phyloP scores from a whole-genome alignment of 2,113 vertebrate genomes.

The Campylorhamphus procurvoides region DNA sequence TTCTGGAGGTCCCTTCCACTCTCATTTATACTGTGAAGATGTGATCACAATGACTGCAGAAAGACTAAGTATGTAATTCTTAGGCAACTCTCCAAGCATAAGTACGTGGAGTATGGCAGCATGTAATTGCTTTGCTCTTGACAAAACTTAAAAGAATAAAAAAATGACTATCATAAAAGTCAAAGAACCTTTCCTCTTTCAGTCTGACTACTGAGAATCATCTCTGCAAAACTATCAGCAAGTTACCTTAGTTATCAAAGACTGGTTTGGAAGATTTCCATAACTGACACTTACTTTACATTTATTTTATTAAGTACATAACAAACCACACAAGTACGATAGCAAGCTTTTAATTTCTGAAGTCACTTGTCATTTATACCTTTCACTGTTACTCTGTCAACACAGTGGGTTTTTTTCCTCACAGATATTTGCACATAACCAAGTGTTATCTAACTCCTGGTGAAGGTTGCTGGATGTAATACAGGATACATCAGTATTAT shows the following conservation, averaged over 20 bases:
- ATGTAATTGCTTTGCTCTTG: background rate
- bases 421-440: background rate
- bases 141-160: background rate
- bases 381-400: background rate
- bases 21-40: background rate
- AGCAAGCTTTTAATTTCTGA: background rate
- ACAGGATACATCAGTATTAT: background rate
- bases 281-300: background rate
- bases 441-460: background rate
- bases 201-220: background rate
- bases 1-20: background rate
- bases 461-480: background rate
- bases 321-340: background rate
- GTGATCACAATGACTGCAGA: background rate
- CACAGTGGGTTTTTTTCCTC: fast-evolving
- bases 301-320: background rate
- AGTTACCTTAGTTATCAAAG: background rate
- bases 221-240: background rate
- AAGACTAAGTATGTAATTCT: background rate
- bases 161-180: background rate
- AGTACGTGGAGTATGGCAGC: background rate
- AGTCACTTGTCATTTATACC: background rate
- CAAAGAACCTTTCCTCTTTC: background rate
- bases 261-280: background rate
- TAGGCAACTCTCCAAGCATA: background rate